Evolutionary conservation across 23 tunicate species (phyloP), one percentile per base, ranked within the genome.

Genomic region (Ascidia mentula): DNA sequence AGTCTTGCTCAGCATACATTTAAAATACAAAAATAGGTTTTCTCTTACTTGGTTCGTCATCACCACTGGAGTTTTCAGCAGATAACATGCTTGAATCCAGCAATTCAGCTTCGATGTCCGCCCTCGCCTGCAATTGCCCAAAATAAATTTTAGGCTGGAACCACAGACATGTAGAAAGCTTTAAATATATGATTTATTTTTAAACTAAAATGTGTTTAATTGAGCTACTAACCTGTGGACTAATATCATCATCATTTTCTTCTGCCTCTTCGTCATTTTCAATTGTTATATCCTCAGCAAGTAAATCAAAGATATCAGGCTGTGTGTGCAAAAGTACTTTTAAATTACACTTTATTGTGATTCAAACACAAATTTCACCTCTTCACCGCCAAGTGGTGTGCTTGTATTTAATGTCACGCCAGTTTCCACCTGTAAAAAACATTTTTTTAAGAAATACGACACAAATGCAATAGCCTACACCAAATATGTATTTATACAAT

Each of bases 211-310:
- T n/a, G n/a, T n/a, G n/a, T n/a, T n/a, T n/a, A n/a, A n/a, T n/a
- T n/a, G n/a, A n/a, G n/a, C n/a, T n/a, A n/a, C n/a, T n/a, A n/a
- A 53, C 65, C 65, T 53, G 65, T 26, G 65, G 65, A 9, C 65
- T 53, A 9, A 53, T 53, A 5, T 20, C 65, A 53, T 53, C 65
- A 53, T 53, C 65, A 53, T 53, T 53, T 20, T 20, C 13, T 53
- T 53, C 28, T 3, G 22, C 65, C 22, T 53, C 65, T 20, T 53
- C 65, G 22, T 53, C 65, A 53, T 53, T 28, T 20, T 53, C 65
- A 53, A 53, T 53, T 5, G 65, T 20, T 5, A 53, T 53, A 28
- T 53, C 65, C n/a, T n/a, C n/a, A n/a, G n/a, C n/a, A 6, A 53
- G 65, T 28, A 53, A 53, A 20, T 53, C 65, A 28, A 5, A 53